Conservation (phyloP, 2,113 vertebrate species). For the Xiphias gladius region DNA sequence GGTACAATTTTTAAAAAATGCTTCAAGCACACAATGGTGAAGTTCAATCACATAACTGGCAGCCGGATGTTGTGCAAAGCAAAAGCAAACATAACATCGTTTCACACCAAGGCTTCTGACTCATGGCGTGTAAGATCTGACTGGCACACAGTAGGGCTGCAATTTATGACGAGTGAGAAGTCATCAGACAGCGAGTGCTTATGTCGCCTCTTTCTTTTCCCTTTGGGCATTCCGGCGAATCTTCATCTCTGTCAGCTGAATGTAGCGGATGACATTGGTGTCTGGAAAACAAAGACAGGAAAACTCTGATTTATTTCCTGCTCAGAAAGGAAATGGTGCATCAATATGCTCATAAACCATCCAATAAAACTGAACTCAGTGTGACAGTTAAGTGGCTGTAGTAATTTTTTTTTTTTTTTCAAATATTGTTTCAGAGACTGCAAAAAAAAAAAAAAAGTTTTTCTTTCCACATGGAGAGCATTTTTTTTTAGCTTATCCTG, state of each 20-base stretch:
- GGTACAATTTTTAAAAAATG: constrained; percentile 17
- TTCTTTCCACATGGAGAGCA: neutral
- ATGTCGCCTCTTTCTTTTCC: constrained; percentile 94
- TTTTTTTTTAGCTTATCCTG: neutral
- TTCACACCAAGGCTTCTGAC: constrained; percentile 51
- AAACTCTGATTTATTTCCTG: constrained; percentile 56
- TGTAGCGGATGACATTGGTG: constrained; percentile 98
- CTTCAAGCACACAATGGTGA: constrained; percentile 63
- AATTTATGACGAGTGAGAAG: constrained; percentile 56
- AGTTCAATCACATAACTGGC: constrained; percentile 69
- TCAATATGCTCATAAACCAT: constrained; percentile 40
- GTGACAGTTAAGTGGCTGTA: neutral
- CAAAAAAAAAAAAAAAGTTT: neutral
- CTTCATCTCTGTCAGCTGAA: constrained; percentile 99
- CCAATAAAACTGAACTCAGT: constrained; percentile 12
- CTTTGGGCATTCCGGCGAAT: constrained; percentile 94
- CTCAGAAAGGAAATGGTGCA: constrained; percentile 40
- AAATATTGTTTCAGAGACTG: constrained; percentile 13
- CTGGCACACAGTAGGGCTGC: constrained; percentile 68
- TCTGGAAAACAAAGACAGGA: constrained; percentile 85
- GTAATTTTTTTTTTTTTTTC: neutral
- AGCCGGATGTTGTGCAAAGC: constrained; percentile 70
- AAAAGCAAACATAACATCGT: constrained; percentile 61
- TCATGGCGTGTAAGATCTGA: constrained; percentile 58
- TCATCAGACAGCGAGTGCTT: constrained; percentile 66